Evolutionary conservation across 2,888 invertebrate species (phyloP), one percentile per base, ranked within the genome.

Genomic region (Amaurobius ferox): DNA sequence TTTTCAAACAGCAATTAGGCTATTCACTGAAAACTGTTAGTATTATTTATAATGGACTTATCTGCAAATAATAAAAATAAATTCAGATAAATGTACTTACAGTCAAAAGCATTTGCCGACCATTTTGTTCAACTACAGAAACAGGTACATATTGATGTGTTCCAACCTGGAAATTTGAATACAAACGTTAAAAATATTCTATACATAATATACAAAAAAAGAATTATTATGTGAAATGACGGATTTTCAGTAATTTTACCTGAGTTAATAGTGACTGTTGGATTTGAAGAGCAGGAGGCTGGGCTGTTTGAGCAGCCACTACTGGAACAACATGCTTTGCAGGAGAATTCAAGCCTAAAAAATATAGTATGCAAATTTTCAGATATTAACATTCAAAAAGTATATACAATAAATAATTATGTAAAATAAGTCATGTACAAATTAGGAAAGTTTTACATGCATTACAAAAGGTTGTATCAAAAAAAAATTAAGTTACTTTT

Each of bases 71-170:
- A n/a, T n/a, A n/a, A n/a, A n/a, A n/a, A 35, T 35, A 9, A 9
- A 35, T 35, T 35, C 16, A 44, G 16, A 44, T 3, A 55, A 23
- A n/a, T 55, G 7, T 61, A 91, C 92, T 91, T 92, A 94, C 94
- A 62, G 95, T 94, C 48, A 95, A 92, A 86, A 96, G 92, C 83
- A 96, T 96, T 91, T 95, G 95, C 89, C 95, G 93, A 29, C 95
- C 95, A 88, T 94, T 94, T 89, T 96, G 96, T 90, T 96, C 96
- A 72, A 98, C 96, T 93, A 98, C 96, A 68, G 97, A 97, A 76
- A 98, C 97, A 44, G 98, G 97, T 89, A 94, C 97, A 90, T 97
- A 97, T 91, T 97, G 97, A 91, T 97, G 97, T 28, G 89, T 83
- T 76, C 88, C 88, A 26, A 89, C 89, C 88, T 89, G 61, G 35